Evolutionary conservation across 2,888 invertebrate genomes (phyloP).

Genomic region (Noctua comes): DNA sequence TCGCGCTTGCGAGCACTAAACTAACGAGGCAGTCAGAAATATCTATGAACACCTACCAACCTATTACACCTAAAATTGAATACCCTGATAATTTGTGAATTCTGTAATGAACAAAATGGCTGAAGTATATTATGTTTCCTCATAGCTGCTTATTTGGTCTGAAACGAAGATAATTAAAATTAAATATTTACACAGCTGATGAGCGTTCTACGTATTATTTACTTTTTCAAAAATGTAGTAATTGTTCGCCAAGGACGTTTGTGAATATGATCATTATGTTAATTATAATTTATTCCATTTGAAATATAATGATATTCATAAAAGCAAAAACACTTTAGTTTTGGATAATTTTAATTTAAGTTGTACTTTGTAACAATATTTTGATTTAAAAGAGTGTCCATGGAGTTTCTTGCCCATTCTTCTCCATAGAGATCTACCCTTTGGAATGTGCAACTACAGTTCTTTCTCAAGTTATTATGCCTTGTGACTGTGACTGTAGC

Average conservation of each 20-base stretch:
- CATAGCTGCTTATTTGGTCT: neutral
- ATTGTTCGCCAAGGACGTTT: neutral
- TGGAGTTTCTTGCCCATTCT: no score
- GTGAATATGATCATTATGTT: neutral
- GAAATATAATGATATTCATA: neutral
- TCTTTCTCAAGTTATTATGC: no score
- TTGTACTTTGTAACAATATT: no score
- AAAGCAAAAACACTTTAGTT: neutral
- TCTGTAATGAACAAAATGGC: neutral
- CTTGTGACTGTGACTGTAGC: no score
- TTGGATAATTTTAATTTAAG: no score
- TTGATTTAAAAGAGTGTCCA: no score
- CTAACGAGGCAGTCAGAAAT: neutral
- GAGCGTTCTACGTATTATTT: neutral
- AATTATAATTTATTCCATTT: conserved; percentile 1
- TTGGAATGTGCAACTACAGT: no score
- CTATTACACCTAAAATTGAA: neutral
- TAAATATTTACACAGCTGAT: conserved; percentile 30
- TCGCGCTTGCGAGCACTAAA: neutral
- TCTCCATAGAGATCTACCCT: no score
- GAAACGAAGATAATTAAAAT: conserved; percentile 28
- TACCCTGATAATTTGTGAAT: neutral
- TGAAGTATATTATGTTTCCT: neutral
- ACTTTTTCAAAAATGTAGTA: conserved; percentile 12
- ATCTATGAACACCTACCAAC: neutral